These are phyloP conservation scores for Tinamus major DNA, from an alignment of 2,797 vertebrate species.

Conservation along the genomic window DNA sequence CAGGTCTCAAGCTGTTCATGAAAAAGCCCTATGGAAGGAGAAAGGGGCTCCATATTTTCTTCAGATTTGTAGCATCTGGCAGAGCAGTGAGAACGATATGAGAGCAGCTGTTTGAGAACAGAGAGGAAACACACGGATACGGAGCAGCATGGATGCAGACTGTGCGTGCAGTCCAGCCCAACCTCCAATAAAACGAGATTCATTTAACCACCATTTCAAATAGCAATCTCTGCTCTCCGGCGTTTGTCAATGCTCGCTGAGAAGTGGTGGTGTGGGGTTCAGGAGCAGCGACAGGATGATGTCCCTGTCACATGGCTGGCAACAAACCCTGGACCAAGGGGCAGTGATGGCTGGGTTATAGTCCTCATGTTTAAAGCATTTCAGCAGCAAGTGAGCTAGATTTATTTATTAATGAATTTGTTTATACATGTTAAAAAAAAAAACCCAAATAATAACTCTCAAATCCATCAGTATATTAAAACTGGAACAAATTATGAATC, in stretches of 20 bases:
- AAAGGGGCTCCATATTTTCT: background rate
- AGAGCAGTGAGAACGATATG: background rate
- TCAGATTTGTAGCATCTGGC: slow-evolving; percentile 48
- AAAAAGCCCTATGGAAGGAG: background rate
- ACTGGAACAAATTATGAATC: slow-evolving; percentile 40
- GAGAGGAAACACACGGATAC: background rate
- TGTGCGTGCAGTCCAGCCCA: background rate
- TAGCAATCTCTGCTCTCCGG: background rate
- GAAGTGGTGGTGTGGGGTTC: background rate
- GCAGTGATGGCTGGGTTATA: background rate
- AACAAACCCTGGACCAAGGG: background rate
- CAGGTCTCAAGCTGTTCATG: slow-evolving; percentile 21
- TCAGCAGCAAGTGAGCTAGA: slow-evolving; percentile 17
- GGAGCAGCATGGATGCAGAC: slow-evolving; percentile 2
- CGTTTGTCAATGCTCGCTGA: background rate
- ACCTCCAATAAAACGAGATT: slow-evolving; percentile 15
- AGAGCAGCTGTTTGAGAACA: slow-evolving; percentile 53
- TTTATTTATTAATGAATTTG: background rate
- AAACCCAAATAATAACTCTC: background rate
- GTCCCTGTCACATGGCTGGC: background rate
- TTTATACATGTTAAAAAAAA: slow-evolving; percentile 2
- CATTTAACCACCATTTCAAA: background rate
- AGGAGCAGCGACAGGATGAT: background rate
- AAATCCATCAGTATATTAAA: background rate
- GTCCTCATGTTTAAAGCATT: background rate